These are phyloP conservation scores for Colius striatus DNA, from an alignment of 2,113 vertebrate species.

Conservation along the genomic window DNA sequence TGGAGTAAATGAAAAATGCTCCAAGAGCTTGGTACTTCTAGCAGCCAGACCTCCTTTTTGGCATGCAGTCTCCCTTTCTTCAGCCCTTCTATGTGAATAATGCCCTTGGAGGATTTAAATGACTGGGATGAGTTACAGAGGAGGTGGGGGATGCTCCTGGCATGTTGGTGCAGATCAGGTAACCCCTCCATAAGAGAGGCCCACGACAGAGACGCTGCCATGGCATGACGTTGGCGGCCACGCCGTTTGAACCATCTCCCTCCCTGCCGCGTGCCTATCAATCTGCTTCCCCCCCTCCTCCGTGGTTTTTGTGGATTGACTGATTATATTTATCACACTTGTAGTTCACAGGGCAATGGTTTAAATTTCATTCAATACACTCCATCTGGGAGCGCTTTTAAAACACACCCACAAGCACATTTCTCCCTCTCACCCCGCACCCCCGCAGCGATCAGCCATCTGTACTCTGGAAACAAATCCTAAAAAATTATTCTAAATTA, in stretches of 20 bases:
- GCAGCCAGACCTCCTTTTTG: not conserved
- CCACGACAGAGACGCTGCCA: not conserved
- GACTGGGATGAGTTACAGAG: not conserved
- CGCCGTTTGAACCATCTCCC: not conserved
- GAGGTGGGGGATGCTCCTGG: not conserved
- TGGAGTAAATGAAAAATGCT: conserved; percentile 17
- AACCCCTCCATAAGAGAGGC: not conserved
- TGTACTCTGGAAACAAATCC: conserved; percentile 74
- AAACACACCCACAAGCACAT: conserved; percentile 70
- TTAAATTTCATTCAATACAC: conserved; percentile 79
- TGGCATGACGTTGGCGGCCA: rapidly evolving
- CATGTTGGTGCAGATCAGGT: not conserved
- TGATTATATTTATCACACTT: conserved; percentile 67
- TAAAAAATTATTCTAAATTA: conserved; percentile 78
- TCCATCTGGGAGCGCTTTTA: conserved; percentile 75
- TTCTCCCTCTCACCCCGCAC: conserved; percentile 64
- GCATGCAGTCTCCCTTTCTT: not conserved
- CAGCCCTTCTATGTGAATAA: not conserved
- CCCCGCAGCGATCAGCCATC: conserved; percentile 67
- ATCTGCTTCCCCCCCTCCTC: not conserved
- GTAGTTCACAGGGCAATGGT: conserved; percentile 69
- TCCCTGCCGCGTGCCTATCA: not conserved
- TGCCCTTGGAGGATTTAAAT: not conserved
- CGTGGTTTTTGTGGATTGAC: conserved; percentile 44
- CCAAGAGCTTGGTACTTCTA: not conserved